Conservation (phyloP, 2,113 vertebrate species). For the Lycaon pictus region DNA sequence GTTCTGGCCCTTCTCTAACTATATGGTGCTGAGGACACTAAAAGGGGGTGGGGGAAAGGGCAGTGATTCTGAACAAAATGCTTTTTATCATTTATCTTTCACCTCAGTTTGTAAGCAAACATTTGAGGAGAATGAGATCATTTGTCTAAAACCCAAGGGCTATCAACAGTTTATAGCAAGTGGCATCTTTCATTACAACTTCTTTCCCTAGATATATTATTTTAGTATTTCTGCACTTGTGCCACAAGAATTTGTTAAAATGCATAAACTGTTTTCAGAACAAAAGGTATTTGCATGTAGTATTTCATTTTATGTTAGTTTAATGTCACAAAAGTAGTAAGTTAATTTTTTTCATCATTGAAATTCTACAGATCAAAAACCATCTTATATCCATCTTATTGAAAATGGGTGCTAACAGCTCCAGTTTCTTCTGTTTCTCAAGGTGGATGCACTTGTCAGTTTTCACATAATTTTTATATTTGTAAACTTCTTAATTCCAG, state of each 20-base stretch:
- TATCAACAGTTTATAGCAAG: background rate
- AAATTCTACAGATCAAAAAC: background rate
- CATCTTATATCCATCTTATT: background rate
- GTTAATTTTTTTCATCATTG: background rate
- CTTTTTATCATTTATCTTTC: background rate
- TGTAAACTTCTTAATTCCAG: background rate
- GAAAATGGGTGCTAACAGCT: background rate
- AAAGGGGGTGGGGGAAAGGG: rapidly evolving
- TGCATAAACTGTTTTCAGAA: background rate
- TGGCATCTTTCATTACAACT: background rate
- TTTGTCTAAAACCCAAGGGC: background rate
- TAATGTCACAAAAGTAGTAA: background rate
- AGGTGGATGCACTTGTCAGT: background rate
- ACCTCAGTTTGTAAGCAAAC: background rate
- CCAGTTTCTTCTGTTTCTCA: background rate
- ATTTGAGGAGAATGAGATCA: background rate
- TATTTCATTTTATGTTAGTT: background rate
- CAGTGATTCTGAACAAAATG: background rate
- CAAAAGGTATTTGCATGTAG: background rate
- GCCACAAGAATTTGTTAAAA: background rate
- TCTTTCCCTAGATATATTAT: background rate
- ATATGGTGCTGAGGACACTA: background rate
- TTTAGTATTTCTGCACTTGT: background rate
- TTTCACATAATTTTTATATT: background rate
- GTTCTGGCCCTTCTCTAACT: background rate